Evolutionary conservation across 2,888 invertebrate species (phyloP).

Genomic region (Agonopterix heracliana): DNA sequence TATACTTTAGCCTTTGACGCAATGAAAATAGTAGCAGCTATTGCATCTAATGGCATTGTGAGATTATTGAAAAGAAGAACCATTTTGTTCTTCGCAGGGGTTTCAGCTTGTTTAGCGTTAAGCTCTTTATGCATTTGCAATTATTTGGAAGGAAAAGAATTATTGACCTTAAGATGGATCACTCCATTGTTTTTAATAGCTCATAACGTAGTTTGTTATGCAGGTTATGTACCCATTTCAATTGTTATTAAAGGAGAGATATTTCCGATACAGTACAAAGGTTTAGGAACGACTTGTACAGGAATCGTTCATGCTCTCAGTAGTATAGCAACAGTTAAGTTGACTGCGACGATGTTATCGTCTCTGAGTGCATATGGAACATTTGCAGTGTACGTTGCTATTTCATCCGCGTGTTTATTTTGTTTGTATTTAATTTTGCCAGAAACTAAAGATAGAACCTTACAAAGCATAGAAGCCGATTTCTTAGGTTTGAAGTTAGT

Average conservation of each 20-base stretch:
- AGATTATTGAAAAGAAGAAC: background rate
- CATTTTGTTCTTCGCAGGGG: background rate
- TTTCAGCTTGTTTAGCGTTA: background rate
- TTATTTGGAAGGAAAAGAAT: no score
- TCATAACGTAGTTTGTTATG: no score
- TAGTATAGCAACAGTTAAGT: background rate
- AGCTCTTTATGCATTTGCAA: background rate
- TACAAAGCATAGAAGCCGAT: slow-evolving; percentile 12
- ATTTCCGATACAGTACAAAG: background rate
- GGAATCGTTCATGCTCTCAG: background rate
- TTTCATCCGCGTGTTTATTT: background rate
- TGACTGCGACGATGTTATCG: background rate
- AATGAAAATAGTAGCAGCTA: background rate
- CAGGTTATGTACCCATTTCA: background rate
- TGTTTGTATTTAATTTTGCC: background rate
- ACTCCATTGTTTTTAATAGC: no score
- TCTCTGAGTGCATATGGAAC: background rate
- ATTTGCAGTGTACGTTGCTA: background rate
- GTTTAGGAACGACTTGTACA: background rate
- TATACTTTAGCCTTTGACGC: background rate
- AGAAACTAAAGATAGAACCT: slow-evolving; percentile 3
- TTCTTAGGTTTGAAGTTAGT: slow-evolving; percentile 1
- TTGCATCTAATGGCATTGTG: background rate
- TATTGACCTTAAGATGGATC: no score
- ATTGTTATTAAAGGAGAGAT: background rate